Base-by-base conservation (phyloP, 2,113 vertebrate genomes). In the Nerophis ophidion region DNA sequence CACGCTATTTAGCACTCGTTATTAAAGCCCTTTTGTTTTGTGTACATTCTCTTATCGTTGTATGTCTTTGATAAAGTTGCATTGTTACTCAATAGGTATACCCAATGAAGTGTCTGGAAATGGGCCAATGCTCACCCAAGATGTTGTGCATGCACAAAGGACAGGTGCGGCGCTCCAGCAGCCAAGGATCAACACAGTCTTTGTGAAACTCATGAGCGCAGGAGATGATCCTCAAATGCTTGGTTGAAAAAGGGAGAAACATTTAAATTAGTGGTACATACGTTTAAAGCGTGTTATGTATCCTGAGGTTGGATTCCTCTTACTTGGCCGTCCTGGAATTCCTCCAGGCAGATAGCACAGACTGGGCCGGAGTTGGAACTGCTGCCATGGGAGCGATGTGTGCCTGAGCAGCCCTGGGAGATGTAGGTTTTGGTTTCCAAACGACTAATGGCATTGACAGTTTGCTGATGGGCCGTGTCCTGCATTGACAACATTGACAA, bases 141-240 rank as follows among this genome's bases (percentile, higher is more conserved):
- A 99, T 99, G 86, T 99, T 97, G 91, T 95, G 96, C 96, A 99
- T 97, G 92, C 97, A 99, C 66, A 99, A 92, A 0, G 97, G 97
- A 55, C 97, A 99, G 0, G 96, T 99, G 75, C 91, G 94, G 64
- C 96, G 93, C 60, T 98, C 93, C 63, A 94, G 87, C 35, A 99
- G 89, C 97, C 97, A 99, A 51, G 95, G 95, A 82, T 99, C 97
- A 52, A 99, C 95, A 34, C 97, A 99, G 44, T 91, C 88, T 67
- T 92, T 92, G 63, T 99, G 97, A 83, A 99, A 99, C 81, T 99
- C 97, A 0, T 99, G 97, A 66, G 87, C 91, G 52, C 97, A 99
- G 0, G 96, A 95, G 85, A 99, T 95, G 83, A 99, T 92, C 72
- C 97, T 92, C 65, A 99, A 80, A 46, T 98, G 93, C 97, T 99